Evolutionary conservation across 2,888 invertebrate species (phyloP).

Genomic region (Merodon equestris): DNA sequence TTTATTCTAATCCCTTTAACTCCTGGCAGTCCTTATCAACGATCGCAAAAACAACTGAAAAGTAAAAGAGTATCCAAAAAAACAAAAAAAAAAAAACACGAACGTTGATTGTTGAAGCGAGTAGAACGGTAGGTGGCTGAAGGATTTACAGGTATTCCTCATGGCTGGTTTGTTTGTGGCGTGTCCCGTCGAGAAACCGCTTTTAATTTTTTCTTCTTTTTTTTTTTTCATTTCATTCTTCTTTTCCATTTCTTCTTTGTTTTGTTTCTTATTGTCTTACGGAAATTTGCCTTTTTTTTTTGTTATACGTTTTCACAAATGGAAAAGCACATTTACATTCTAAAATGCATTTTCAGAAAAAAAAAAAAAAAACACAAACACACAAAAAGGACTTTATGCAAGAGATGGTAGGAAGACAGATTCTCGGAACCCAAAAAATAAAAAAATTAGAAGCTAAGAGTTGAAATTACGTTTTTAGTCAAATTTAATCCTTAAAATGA

Average conservation of each 20-base stretch:
- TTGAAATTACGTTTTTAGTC: too few relatives aligned
- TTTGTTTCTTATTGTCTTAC: too few relatives aligned
- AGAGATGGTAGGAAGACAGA: too few relatives aligned
- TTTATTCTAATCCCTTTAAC: slow-evolving; percentile 43
- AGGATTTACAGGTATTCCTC: slow-evolving; percentile 21
- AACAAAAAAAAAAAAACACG: slow-evolving; percentile 36
- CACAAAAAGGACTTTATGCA: too few relatives aligned
- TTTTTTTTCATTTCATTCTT: slow-evolving; percentile 8
- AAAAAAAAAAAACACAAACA: not conserved
- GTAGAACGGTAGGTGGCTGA: slow-evolving; percentile 27
- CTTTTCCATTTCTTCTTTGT: not conserved
- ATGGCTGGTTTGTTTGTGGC: slow-evolving; percentile 23
- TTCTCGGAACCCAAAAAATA: too few relatives aligned
- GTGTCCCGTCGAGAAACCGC: slow-evolving; percentile 51
- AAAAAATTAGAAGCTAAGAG: too few relatives aligned
- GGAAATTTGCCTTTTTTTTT: too few relatives aligned
- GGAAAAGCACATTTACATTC: too few relatives aligned
- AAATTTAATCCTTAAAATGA: too few relatives aligned
- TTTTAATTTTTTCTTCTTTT: slow-evolving; percentile 18
- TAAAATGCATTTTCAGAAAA: too few relatives aligned
- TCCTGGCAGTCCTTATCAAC: slow-evolving; percentile 30
- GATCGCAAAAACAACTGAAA: slow-evolving; percentile 34
- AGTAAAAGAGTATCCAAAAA: slow-evolving; percentile 18
- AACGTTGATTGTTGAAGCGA: slow-evolving; percentile 1
- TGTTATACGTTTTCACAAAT: too few relatives aligned